Percentiles rank a stretch among this genome's conserved stretches.
These are phyloP conservation scores for Himalopsyche tibetana DNA, from an alignment of 2,888 invertebrate species.

Conservation along the genomic window DNA sequence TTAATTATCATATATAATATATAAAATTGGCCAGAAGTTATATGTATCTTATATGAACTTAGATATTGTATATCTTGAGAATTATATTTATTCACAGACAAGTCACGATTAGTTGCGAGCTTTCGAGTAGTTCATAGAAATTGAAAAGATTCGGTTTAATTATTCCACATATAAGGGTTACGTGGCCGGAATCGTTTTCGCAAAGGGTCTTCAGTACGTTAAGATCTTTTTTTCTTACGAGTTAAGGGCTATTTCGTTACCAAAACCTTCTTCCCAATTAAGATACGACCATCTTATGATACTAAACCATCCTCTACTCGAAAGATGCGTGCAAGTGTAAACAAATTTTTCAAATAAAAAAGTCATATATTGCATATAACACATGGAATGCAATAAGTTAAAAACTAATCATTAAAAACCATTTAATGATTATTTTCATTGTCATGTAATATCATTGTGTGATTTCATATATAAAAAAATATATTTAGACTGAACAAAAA, in stretches of 20 bases:
- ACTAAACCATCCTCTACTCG: conserved; percentile 41
- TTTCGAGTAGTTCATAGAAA: background rate
- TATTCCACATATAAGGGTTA: conserved; percentile 41
- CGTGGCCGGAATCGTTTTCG: conserved; percentile 3
- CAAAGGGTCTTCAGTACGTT: conserved; percentile 10
- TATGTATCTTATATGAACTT: too few species aligned
- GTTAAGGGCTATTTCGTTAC: conserved; percentile 14
- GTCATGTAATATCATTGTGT: too few species aligned
- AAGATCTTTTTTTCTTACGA: conserved; percentile 28
- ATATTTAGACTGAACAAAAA: too few species aligned
- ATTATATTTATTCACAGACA: background rate
- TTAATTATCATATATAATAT: background rate
- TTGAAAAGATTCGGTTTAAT: background rate
- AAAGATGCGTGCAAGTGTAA: conserved; percentile 44
- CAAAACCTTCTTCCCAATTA: conserved; percentile 56
- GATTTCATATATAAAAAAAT: too few species aligned
- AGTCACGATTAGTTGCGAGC: background rate
- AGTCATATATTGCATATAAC: too few species aligned
- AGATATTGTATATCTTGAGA: background rate
- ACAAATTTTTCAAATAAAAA: too few species aligned
- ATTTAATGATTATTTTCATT: too few species aligned
- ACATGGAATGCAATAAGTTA: too few species aligned
- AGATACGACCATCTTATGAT: conserved; percentile 54
- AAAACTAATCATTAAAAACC: too few species aligned
- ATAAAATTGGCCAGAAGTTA: background rate